phyloP scores from a whole-genome alignment of 2,797 vertebrate genomes.

The Propithecus deckenii region DNA sequence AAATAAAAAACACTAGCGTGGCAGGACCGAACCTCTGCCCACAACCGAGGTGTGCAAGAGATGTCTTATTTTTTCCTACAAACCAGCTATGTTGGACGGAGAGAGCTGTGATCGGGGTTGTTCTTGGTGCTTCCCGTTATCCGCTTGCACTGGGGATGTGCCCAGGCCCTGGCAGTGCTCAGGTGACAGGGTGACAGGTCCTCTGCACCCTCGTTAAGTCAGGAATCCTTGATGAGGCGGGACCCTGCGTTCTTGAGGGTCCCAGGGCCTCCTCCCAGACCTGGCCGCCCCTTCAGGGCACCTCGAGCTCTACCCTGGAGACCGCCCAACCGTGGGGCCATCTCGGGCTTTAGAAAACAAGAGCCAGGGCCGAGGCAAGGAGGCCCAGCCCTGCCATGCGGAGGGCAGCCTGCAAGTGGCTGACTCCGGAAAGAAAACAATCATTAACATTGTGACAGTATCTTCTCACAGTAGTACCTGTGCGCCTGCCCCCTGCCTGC shows the following conservation, averaged over 20 bases:
- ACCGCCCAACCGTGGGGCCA: no score
- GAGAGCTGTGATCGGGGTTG: fast-evolving
- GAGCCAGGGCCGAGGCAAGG: background rate
- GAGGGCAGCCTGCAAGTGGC: no score
- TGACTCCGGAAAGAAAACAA: background rate
- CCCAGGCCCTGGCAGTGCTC: background rate
- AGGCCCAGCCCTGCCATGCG: no score
- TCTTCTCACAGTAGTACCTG: fast-evolving
- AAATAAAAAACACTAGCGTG: background rate
- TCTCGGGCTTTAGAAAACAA: background rate
- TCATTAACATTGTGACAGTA: background rate
- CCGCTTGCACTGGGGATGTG: fast-evolving
- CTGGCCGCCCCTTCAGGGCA: background rate
- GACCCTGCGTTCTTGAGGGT: background rate
- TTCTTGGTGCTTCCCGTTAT: background rate
- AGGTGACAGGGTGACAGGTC: background rate
- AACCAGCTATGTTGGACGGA: fast-evolving
- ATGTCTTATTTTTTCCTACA: background rate
- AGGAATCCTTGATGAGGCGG: background rate
- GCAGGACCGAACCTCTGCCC: background rate
- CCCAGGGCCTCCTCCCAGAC: background rate
- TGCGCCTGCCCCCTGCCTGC: background rate
- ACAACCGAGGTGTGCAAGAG: background rate
- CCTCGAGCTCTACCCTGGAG: background rate
- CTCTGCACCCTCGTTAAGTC: background rate